Conservation (phyloP, 2,113 vertebrate genomes). For the Ptilorrhoa leucosticta region DNA sequence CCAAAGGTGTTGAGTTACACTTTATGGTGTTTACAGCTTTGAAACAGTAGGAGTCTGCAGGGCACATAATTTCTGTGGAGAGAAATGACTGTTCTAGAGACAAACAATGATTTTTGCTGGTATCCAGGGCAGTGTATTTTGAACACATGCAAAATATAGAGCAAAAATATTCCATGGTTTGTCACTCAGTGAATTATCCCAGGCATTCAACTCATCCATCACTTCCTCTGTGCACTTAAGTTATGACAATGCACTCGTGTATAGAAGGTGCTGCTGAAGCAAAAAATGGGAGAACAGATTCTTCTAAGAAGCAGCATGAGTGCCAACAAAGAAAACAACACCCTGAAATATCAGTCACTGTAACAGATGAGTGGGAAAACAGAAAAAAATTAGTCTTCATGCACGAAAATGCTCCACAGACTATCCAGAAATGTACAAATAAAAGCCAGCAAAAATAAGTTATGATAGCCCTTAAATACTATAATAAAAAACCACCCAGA, state of each 20-base stretch:
- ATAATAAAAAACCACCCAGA: not conserved
- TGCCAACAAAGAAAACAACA: not conserved
- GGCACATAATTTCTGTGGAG: not conserved
- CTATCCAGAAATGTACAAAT: not conserved
- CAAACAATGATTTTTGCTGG: not conserved
- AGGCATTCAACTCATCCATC: not conserved
- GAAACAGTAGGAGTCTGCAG: not conserved
- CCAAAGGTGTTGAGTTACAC: not conserved
- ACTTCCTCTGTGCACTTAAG: not conserved
- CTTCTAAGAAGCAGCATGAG: not conserved
- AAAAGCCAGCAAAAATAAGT: not conserved
- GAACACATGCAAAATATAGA: not conserved
- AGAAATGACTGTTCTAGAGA: not conserved
- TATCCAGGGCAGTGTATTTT: not conserved
- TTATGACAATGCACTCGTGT: rapidly evolving
- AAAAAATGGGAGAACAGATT: not conserved
- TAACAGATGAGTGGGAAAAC: not conserved
- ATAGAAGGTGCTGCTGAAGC: not conserved
- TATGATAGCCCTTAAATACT: not conserved
- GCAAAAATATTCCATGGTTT: not conserved
- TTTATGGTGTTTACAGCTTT: not conserved
- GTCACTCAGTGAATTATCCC: not conserved
- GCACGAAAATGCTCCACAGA: not conserved
- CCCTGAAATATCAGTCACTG: not conserved
- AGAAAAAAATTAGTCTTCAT: not conserved